Base-by-base conservation (phyloP, 2,113 vertebrate genomes). In the Copsychus sechellarum region DNA sequence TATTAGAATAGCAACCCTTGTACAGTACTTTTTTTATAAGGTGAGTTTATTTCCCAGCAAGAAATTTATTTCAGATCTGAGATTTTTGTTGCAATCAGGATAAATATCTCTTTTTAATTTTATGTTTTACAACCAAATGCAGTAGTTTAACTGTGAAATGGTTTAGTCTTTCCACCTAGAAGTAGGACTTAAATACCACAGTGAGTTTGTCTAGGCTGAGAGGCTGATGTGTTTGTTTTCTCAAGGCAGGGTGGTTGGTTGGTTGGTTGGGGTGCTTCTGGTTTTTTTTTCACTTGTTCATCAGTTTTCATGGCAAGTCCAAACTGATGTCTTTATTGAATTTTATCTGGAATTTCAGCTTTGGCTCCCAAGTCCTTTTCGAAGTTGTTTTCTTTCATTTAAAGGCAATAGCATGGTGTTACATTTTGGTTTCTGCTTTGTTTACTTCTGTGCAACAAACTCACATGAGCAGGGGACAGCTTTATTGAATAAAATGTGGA, bases 21-120 rank as follows among this genome's bases (percentile, higher is more conserved):
- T 99, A 98, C 99, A 99, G 98, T 99, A 99, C 98, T 99, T 99
- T 99, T 99, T 99, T 99, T 99, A 99, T 98, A 99, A 99, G 99
- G 99, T 99, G 94, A 95, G 98, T 96, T 64, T 57, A 60, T 40
- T 66, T 77, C 24, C 38, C 31, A 38, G 23, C 29, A 51, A 64
- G 31, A 81, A 48, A 45, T 70, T 56, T 42, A 23, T 90, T 92
- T 50, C 31, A 61, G 18, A 28, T 70, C 11, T 83, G 62, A 91
- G 1, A 6, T 26, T 81, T 86, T 67, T 53, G 33, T 80, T 28
- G 8, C 28, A 11, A 87, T 45, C 8, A n/a, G 9, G 7, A 47
- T 91, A 87, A 93, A 50, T 83, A 62, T 72, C 54, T 96, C 8
- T 34, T 70, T 65, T 54, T 53, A 29, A 28, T 36, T 43, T 64